Base-by-base conservation (phyloP, 2,113 vertebrate species). In the Panthera uncia region DNA sequence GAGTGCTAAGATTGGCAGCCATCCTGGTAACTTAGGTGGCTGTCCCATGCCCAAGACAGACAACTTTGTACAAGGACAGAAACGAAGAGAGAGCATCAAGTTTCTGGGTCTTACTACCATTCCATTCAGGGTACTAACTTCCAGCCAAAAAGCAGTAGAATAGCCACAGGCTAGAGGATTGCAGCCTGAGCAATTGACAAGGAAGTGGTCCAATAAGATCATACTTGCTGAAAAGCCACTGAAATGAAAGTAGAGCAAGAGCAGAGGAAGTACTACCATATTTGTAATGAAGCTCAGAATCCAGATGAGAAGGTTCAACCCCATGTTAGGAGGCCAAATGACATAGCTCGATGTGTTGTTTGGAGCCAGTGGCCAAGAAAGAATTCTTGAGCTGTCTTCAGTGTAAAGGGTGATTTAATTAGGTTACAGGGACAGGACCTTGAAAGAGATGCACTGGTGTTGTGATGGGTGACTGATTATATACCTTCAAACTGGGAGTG, bases 291-390 rank as follows among this genome's bases (percentile, higher is more conserved):
- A 69, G 33, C 66, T 19, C 66, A n/a, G 66, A 69, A 33, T n/a
- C 33, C 66, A 69, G 31, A 69, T 69, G 3, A 16, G 18, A 69
- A 69, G 66, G n/a, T 7, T 16, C 15, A 33, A 33, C 15, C 31
- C 66, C 66, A n/a, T 0, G 3, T n/a, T n/a, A 0, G 33, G 66
- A 33, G 15, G 31, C 15, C 66, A n/a, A n/a, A 18, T n/a, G 15
- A n/a, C 9, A 16, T n/a, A 69, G 33, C n/a, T n/a, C n/a, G 29
- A 11, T 29, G 33, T 69, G 66, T n/a, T 3, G 66, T n/a, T 33
- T 8, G 15, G 31, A 69, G 15, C 66, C 16, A 0, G 18, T 0
- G 7, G 18, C 31, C 66, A 69, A 69, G 31, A 69, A 69, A n/a
- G 66, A 69, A 69, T n/a, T n/a, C 45, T 45, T 45, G 18, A 69